Evolutionary conservation across 2,888 invertebrate species (phyloP).

Genomic region (Colostygia pectinataria): DNA sequence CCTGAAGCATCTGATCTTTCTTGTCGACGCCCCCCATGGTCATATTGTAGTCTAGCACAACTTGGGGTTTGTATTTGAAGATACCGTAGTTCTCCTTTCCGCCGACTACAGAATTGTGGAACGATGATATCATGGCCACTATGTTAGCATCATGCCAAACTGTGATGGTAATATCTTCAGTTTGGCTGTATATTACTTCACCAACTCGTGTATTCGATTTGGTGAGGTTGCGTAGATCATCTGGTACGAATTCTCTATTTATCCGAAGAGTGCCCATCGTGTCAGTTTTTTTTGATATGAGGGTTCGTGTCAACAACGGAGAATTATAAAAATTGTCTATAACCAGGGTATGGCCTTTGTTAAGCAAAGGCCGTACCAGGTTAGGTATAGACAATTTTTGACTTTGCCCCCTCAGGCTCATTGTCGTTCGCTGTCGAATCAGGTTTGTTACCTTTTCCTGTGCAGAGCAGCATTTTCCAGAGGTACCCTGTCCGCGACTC

Average conservation of each 20-base stretch:
- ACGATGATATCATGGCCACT: background rate
- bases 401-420: background rate
- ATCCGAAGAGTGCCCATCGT: too few relatives aligned
- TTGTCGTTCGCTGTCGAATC: background rate
- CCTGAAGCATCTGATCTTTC: background rate
- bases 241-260: too few relatives aligned
- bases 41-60: background rate
- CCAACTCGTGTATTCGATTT: too few relatives aligned
- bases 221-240: too few relatives aligned
- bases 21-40: constrained; percentile 1
- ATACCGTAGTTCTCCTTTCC: background rate
- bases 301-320: background rate
- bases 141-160: too few relatives aligned
- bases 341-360: background rate
- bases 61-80: background rate
- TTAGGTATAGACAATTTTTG: background rate
- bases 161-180: too few relatives aligned
- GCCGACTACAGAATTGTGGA: background rate
- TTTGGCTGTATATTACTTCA: too few relatives aligned
- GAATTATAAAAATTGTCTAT: constrained; percentile 1
- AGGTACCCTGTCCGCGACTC: background rate
- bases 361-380: background rate
- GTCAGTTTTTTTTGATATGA: background rate
- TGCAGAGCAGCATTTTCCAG: background rate
- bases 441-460: background rate